A percentile compares a stretch with the other conserved stretches of the same genome.
Conservation (phyloP, 2,113 vertebrate species). For the Phalacrocorax pelagicus region DNA sequence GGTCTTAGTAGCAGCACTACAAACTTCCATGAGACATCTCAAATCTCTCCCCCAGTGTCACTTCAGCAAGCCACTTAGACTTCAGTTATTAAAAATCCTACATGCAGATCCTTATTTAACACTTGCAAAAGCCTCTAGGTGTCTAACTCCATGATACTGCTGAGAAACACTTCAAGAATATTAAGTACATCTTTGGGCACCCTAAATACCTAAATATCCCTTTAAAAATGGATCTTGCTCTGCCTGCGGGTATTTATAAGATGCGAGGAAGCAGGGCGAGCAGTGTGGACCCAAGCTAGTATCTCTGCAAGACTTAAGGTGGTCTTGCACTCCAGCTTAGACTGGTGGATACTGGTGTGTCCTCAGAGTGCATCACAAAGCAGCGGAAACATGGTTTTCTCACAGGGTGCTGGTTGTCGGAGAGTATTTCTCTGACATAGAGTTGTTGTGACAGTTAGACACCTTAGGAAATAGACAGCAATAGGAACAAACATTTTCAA, state of each 20-base stretch:
- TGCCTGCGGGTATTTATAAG: neutral
- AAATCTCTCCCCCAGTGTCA: neutral
- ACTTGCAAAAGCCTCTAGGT: neutral
- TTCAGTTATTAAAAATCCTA: neutral
- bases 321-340: neutral
- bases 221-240: neutral
- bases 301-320: neutral
- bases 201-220: neutral
- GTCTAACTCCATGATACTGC: neutral
- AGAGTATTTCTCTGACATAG: neutral
- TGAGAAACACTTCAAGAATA: neutral
- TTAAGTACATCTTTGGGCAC: neutral
- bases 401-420: neutral
- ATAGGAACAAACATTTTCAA: neutral
- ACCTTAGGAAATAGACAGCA: neutral
- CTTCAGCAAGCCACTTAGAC: neutral
- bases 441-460: neutral
- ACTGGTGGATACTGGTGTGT: neutral
- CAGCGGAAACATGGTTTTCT: neutral
- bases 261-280: neutral
- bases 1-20: too few species aligned
- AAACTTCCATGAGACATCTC: neutral
- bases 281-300: accelerated
- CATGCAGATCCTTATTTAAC: neutral
- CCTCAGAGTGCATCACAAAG: neutral